Evolutionary conservation across 2,888 invertebrate species (phyloP).

Genomic region (Agrotis puta): DNA sequence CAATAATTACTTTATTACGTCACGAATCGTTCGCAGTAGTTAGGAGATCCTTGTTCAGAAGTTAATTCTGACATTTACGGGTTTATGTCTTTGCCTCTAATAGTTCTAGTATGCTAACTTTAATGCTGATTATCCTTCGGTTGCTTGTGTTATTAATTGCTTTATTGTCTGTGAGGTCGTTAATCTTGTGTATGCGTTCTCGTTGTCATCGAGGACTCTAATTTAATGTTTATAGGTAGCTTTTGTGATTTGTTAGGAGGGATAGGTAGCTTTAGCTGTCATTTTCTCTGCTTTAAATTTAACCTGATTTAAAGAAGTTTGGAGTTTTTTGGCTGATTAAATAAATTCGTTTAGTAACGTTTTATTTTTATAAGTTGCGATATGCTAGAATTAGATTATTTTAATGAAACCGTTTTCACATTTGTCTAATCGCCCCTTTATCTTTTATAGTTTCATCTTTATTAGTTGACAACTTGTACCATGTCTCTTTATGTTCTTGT

Average conservation of each 20-base stretch:
- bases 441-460: no score
- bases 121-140: conserved; percentile 53
- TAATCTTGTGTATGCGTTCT: conserved; percentile 47
- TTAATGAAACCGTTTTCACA: no score
- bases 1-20: conserved; percentile 5
- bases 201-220: conserved; percentile 41
- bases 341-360: no score
- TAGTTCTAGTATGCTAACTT: conserved; percentile 53
- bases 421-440: no score
- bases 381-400: no score
- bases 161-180: conserved; percentile 48
- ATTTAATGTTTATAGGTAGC: conserved; percentile 11
- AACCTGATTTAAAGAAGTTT: neutral
- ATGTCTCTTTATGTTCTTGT: no score
- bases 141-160: conserved; percentile 48
- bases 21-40: conserved; percentile 9
- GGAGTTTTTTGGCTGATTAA: no score
- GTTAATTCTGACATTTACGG: conserved; percentile 45
- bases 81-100: conserved; percentile 44
- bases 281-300: neutral
- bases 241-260: neutral
- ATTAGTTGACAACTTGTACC: no score
- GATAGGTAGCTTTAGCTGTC: conserved; percentile 1
- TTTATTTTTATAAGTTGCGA: no score
- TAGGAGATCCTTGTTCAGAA: conserved; percentile 43